Conservation (phyloP, 64 coral and sea anemone genomes). For the Trachythela sp. region DNA sequence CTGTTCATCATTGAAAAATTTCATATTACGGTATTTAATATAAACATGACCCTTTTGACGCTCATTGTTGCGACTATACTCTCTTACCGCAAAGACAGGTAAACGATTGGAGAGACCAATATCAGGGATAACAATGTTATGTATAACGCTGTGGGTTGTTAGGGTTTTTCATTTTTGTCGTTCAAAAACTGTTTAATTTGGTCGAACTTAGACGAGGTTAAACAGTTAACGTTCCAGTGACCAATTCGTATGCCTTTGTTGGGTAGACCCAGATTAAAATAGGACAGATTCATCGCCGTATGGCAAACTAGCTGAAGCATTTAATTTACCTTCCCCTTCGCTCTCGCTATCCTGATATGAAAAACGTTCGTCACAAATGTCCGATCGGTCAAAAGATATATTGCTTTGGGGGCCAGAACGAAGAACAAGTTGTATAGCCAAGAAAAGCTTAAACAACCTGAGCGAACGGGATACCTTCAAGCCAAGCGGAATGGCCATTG, state of each 20-base stretch:
- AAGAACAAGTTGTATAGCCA: constrained; percentile 20
- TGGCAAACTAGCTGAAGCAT: constrained; percentile 9
- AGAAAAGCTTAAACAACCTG: constrained; percentile 35
- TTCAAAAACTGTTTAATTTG: constrained; percentile 31
- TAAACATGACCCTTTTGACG: constrained; percentile 1
- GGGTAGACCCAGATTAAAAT: constrained; percentile 34
- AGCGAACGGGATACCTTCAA: constrained; percentile 30
- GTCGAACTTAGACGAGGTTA: too few relatives aligned
- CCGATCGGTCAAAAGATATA: constrained; percentile 6
- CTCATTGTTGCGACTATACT: too few relatives aligned
- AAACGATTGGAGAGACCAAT: too few relatives aligned
- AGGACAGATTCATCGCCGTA: constrained; percentile 14
- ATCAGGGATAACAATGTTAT: too few relatives aligned
- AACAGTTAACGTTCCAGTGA: constrained; percentile 47
- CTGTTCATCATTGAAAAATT: neutral
- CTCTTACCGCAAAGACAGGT: too few relatives aligned
- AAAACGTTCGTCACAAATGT: constrained; percentile 31
- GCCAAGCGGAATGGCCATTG: constrained; percentile 26
- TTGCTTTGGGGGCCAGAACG: constrained; percentile 25
- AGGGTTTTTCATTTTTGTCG: constrained; percentile 4
- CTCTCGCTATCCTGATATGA: constrained; percentile 38
- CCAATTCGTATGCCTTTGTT: constrained; percentile 38
- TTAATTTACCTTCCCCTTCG: constrained; percentile 24
- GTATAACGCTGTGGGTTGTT: too few relatives aligned
- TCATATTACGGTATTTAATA: constrained; percentile 16